Evolutionary conservation across 1,140 invertebrate species (phyloP), one percentile per base, ranked within the genome.

Genomic region (Cotesia typhae): DNA sequence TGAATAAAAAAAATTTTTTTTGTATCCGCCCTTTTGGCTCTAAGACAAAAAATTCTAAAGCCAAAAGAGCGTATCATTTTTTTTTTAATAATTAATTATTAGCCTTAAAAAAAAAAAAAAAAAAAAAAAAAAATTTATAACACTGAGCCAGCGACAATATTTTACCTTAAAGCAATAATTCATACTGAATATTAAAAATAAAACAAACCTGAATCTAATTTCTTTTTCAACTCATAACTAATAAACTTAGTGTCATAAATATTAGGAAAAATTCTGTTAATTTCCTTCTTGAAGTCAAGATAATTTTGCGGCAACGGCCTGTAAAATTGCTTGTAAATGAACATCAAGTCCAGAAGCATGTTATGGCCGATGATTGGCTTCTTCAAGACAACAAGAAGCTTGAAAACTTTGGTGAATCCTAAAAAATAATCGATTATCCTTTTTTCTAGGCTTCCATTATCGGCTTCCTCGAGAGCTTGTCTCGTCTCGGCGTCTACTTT

Each of bases 361-460:
- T 95, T 95, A 82, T 95, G 94, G 0, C 92, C 93, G 47, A 94
- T 83, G 41, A 95, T 87, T 20, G 92, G 92, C 86, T 93, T 93
- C 74, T 91, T 88, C 12, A 87, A 78, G 3, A 81, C 77, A 10
- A 83, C 80, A 4, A 95, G 78, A 0, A 91, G 74, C 53, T 90
- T 84, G 71, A 94, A 91, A 12, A 95, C 81, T 81, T 89, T 89
- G 9, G 92, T 89, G 81, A 94, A 94, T 28, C 93, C 93, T 69
- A 89, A 73, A 57, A 91, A 83, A 69, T 84, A 79, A 59, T 89
- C 83, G 35, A 92, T 75, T 36, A 92, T 76, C 59, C 69, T 51
- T 14, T 85, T 67, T 12, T 87, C 81, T 10, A 86, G 38, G 2
- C 38, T 47, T 55, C 84, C 79, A 4, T 87, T 83, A 80, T 90